Evolutionary conservation across 2,888 invertebrate genomes (phyloP).

Genomic region (Drosophila prostipennis): DNA sequence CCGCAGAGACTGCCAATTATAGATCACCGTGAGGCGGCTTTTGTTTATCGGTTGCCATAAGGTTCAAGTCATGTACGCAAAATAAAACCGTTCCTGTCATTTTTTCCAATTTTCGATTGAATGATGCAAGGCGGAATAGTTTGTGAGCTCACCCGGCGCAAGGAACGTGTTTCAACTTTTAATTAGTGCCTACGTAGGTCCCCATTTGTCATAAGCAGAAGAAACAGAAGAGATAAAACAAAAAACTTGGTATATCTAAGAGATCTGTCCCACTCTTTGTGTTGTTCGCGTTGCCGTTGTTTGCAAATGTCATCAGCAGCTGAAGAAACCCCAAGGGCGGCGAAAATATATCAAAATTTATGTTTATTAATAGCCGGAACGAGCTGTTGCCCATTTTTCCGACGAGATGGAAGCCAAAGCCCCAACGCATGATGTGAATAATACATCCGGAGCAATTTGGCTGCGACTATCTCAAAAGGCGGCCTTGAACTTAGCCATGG

Average conservation of each 20-base stretch:
- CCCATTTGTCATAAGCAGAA: conserved; percentile 11
- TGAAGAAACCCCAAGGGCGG: conserved; percentile 38
- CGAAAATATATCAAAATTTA: conserved; percentile 58
- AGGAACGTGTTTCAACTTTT: conserved; percentile 50
- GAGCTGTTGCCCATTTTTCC: conserved; percentile 41
- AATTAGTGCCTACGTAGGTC: conserved; percentile 17
- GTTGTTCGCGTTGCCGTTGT: conserved; percentile 17
- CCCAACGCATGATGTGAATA: conserved; percentile 46
- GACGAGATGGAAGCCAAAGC: conserved; percentile 37
- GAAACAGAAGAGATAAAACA: conserved; percentile 6
- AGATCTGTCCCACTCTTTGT: conserved; percentile 6
- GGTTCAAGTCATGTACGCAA: conserved; percentile 18
- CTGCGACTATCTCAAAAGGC: conserved; percentile 16
- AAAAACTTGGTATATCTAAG: conserved; percentile 2
- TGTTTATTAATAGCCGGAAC: conserved; percentile 60
- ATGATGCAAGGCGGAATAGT: conserved; percentile 18
- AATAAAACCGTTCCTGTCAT: conserved; percentile 15
- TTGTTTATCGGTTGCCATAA: conserved; percentile 26
- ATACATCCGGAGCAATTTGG: conserved; percentile 46
- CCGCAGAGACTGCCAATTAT: not conserved
- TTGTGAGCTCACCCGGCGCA: conserved; percentile 22
- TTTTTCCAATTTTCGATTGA: conserved; percentile 16
- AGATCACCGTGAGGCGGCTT: conserved; percentile 1
- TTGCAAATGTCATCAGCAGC: conserved; percentile 38
- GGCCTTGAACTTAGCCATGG: conserved; percentile 60